These are phyloP conservation scores for Acrobasis consociella DNA, from an alignment of 2,888 invertebrate genomes.

Conservation along the genomic window DNA sequence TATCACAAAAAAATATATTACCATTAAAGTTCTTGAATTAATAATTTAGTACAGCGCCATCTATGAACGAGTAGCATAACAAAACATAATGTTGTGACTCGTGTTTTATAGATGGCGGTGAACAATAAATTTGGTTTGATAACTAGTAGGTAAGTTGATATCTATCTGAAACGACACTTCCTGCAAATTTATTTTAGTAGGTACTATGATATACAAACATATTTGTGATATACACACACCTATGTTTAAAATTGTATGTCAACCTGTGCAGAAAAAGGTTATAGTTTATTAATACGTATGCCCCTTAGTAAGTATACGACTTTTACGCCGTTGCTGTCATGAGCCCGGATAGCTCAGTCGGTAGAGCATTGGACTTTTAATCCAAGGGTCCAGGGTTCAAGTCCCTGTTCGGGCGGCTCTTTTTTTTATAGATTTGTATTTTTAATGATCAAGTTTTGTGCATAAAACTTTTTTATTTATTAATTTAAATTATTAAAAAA, in stretches of 20 bases:
- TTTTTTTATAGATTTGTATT: constrained; percentile 36
- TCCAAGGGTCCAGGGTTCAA: constrained; percentile 84
- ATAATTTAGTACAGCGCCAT: constrained; percentile 49
- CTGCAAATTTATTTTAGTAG: no score
- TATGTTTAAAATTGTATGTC: no score
- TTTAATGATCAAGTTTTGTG: neutral
- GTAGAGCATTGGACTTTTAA: constrained; percentile 84
- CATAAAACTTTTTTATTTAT: no score
- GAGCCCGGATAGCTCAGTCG: constrained; percentile 83
- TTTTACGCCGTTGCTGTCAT: constrained; percentile 36
- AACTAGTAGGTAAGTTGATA: no score
- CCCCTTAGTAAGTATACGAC: constrained; percentile 19
- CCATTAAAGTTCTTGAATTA: no score
- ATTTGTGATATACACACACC: neutral
- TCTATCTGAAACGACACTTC: no score
- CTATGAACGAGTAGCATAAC: constrained; percentile 61
- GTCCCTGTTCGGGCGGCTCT: constrained; percentile 80
- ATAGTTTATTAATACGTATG: neutral
- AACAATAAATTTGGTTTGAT: neutral
- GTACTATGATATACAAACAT: no score
- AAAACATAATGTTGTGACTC: constrained; percentile 7
- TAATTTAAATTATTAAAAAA: no score
- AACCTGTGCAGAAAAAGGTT: neutral
- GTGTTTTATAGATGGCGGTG: neutral
- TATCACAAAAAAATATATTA: no score